Evolutionary conservation across 2,888 invertebrate species (phyloP), one percentile per base, ranked within the genome.

Genomic region (Calameuta filiformis): DNA sequence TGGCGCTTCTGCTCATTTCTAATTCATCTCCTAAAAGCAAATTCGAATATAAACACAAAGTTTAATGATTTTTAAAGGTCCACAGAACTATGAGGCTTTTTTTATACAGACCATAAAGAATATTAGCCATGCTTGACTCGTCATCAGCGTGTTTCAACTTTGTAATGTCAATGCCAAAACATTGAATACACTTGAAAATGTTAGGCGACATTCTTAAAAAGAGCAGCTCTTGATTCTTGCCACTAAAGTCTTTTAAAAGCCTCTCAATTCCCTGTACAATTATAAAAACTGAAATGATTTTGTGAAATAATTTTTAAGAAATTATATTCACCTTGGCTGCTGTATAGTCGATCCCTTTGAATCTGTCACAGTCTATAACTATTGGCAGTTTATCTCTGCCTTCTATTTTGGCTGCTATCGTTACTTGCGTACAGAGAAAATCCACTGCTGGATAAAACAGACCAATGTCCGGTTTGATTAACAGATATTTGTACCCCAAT

Each of bases 381-480:
- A 95, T 87, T 0, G 94, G 94, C 15, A 93, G 91, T 35, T 90
- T 90, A 83, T 92, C 89, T 80, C 90, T 89, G n/a, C 92, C 92
- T 40, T 92, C 87, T 80, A 91, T 89, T 73, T 89, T 82, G 56
- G 93, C 93, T 12, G 93, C 93, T 75, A 93, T 92, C 68, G 90
- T 90, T 76, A 96, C 92, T 85, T 93, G 93, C 74, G 93, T 92
- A 11, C 94, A 93, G 71, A 96, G 89, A 83, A 93, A 94, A 89
- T 95, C 95, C 3, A 95, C 94, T 75, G 95, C 95, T 37, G 96
- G 94, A 92, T 95, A 97, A 88, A 94, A 94, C 76, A 96, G 91
- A 75, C 95, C 95, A 75, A 94, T 91, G 82, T 94, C 93, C 1
- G 96, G 95, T 83, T 93, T 94, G 35, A 95, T 92, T 73, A 94